Percentiles rank a stretch among this genome's conserved stretches.
Conservation (phyloP, 2,888 invertebrate species). For the Brachynemurus nebulosus region DNA sequence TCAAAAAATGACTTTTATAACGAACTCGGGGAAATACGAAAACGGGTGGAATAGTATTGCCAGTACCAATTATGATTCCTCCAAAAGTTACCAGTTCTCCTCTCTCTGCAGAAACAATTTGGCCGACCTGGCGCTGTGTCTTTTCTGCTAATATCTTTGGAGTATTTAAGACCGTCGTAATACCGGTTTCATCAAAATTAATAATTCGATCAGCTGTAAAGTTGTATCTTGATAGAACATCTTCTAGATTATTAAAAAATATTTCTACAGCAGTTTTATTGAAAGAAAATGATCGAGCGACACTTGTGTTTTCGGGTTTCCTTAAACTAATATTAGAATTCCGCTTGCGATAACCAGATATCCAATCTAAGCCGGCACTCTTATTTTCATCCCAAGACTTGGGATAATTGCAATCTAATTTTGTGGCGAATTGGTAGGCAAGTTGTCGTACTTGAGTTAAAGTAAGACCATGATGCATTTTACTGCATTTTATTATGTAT, state of each 20-base stretch:
- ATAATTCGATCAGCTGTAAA: slow-evolving; percentile 17
- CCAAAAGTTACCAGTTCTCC: slow-evolving; percentile 26
- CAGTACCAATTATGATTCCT: too few relatives aligned
- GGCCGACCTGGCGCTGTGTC: slow-evolving; percentile 23
- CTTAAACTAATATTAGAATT: neutral
- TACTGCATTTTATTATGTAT: neutral
- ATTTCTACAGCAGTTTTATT: slow-evolving; percentile 13
- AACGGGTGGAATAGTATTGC: too few relatives aligned
- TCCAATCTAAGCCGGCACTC: neutral
- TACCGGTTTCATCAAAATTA: slow-evolving; percentile 17
- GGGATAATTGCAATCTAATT: neutral
- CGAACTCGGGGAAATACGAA: slow-evolving; percentile 20
- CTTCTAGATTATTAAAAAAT: slow-evolving; percentile 19
- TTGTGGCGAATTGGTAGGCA: neutral
- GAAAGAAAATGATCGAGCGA: neutral
- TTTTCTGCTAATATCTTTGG: slow-evolving; percentile 18
- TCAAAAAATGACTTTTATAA: slow-evolving; percentile 18
- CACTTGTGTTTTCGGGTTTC: neutral
- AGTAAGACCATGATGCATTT: slow-evolving; percentile 1
- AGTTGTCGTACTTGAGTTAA: neutral
- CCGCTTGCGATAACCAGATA: neutral
- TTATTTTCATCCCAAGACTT: neutral
- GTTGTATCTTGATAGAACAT: slow-evolving; percentile 9
- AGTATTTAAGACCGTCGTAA: slow-evolving; percentile 16
- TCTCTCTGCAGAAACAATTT: slow-evolving; percentile 26